These are phyloP conservation scores for Apotomis turbidana DNA, from an alignment of 2,888 invertebrate genomes.

Conservation along the genomic window DNA sequence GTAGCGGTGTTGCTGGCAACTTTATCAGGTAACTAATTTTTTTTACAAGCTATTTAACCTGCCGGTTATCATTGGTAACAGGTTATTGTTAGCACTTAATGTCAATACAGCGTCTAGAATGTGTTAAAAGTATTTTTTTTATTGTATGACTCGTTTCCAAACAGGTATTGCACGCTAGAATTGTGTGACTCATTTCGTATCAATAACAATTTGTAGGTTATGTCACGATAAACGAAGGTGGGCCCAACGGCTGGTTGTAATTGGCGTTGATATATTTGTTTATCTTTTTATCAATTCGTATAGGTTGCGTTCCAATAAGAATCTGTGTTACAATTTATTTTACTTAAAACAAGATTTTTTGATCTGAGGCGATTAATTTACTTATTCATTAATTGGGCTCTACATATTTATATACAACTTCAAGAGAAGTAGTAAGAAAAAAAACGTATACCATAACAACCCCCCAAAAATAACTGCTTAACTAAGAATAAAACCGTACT, in stretches of 20 bases:
- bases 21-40: conserved; percentile 74
- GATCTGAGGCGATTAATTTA: no score
- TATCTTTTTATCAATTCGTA: background rate
- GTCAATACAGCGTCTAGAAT: background rate
- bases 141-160: conserved; percentile 20
- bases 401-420: no score
- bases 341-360: no score
- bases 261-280: conserved; percentile 12
- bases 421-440: no score
- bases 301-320: conserved; percentile 8
- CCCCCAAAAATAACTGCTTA: no score
- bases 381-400: no score
- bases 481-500: background rate
- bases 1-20: conserved; percentile 74
- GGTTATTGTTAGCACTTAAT: conserved; percentile 2
- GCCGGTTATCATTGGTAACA: conserved; percentile 20
- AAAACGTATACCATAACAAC: no score
- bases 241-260: background rate
- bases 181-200: conserved; percentile 35
- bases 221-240: conserved; percentile 29
- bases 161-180: conserved; percentile 20
- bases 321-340: background rate
- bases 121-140: background rate
- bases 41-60: conserved; percentile 15
- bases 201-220: conserved; percentile 40